Evolutionary conservation across 2,113 vertebrate genomes (phyloP).

Genomic region (Lates calcarifer): DNA sequence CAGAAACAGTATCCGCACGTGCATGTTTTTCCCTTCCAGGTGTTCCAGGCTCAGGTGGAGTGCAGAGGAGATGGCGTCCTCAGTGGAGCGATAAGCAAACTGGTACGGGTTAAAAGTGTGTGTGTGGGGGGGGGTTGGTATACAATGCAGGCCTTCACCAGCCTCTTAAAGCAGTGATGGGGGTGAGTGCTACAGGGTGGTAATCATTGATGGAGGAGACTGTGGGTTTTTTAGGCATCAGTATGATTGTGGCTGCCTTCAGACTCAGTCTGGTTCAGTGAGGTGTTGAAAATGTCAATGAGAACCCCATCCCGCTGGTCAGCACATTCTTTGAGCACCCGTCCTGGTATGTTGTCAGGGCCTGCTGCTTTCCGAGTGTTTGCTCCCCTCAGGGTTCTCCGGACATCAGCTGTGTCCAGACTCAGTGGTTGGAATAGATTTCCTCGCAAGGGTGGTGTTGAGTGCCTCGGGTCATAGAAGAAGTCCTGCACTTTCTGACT

Average conservation of each 20-base stretch:
- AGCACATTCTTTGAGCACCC: not conserved
- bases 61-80: not conserved
- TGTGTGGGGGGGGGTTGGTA: not conserved
- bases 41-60: not conserved
- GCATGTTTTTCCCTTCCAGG: not conserved
- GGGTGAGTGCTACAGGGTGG: slow-evolving; percentile 7
- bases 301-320: not conserved
- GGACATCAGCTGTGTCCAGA: not conserved
- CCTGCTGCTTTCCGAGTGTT: not conserved
- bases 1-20: slow-evolving; percentile 4
- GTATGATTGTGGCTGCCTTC: not conserved
- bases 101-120: slow-evolving; percentile 1
- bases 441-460: not conserved
- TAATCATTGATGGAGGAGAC: too few relatives aligned
- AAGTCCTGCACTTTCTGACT: too few relatives aligned
- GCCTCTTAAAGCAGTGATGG: slow-evolving; percentile 20
- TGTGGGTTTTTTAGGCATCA: not conserved
- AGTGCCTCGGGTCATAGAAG: too few relatives aligned
- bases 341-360: not conserved
- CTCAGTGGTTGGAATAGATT: not conserved
- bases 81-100: not conserved
- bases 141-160: slow-evolving; percentile 5
- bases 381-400: not conserved
- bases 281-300: not conserved
- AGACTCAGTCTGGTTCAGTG: not conserved